Conservation (phyloP, 2,888 invertebrate genomes). For the Tetragonisca angustula region DNA sequence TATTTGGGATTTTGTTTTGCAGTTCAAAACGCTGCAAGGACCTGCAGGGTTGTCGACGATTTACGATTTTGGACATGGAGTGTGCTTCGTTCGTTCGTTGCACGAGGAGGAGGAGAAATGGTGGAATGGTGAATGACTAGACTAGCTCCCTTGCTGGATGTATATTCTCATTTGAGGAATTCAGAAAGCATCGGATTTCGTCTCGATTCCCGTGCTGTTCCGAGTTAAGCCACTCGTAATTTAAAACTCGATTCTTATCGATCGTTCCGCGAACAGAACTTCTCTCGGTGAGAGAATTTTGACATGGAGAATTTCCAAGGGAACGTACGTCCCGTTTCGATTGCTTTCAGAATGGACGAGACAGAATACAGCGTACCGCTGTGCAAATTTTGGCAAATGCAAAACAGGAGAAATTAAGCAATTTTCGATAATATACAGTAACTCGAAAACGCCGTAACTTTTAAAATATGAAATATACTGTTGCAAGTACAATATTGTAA, state of each 20-base stretch:
- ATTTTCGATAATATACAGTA: too few relatives aligned
- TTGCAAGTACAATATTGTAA: too few relatives aligned
- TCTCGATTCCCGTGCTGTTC: constrained; percentile 18
- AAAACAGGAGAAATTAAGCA: too few relatives aligned
- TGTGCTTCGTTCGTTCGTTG: not conserved
- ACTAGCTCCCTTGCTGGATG: not conserved
- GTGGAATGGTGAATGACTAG: not conserved
- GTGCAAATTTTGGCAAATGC: too few relatives aligned
- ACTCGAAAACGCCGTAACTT: too few relatives aligned
- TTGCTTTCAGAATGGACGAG: too few relatives aligned
- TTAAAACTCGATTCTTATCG: not conserved
- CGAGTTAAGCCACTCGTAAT: not conserved
- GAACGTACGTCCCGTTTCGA: too few relatives aligned
- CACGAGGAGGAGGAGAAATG: not conserved
- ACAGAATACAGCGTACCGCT: too few relatives aligned
- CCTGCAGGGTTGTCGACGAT: constrained; percentile 21
- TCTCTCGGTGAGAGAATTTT: too few relatives aligned
- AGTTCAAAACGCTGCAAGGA: constrained; percentile 39
- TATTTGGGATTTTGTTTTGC: constrained; percentile 40
- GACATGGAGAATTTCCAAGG: too few relatives aligned
- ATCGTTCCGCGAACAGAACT: not conserved
- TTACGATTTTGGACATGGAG: constrained; percentile 46
- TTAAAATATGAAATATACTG: too few relatives aligned
- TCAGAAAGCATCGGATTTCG: constrained; percentile 3
- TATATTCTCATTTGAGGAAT: constrained; percentile 31